Base-by-base conservation (phyloP, 2,888 invertebrate species). In the Hydropsyche betteni region DNA sequence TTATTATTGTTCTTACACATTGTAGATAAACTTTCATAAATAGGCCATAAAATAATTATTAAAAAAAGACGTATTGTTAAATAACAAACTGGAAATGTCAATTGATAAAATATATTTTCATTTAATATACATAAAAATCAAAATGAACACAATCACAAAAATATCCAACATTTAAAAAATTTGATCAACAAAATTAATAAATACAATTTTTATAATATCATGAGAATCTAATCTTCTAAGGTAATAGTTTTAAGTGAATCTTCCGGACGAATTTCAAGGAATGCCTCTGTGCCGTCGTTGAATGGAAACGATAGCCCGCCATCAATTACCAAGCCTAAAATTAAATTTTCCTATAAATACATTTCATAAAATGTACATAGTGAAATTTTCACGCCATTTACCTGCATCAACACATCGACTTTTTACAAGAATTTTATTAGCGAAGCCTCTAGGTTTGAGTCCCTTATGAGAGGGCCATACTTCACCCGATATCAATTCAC, bases 241-340 rank as follows among this genome's bases (percentile, higher is more conserved):
- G 82, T 81, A 77, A 95, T 91, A 2, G 97, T 97, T 83, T 94
- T 89, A 0, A 99, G 87, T 0, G 95, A 92, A 84, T 99, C 98
- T 83, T 96, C 93, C 0, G 95, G 94, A 80, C 91, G 88, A 38
- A 94, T 91, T 85, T 97, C 95, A 12, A 99, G 85, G 7, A 92
- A 84, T 0, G 95, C 98, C 79, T 93, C 90, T 0, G 97, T 93
- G 1, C 99, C 99, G 83, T 97, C 96, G 85, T 98, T 98, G 85
- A 99, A 99, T 0, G 93, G 91, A 83, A 95, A 96, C 0, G 95
- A 95, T 14, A 97, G 92, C 79, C 97, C 96, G 36, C 99, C 99
- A 84, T 99, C 99, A 33, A 99, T 91, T 0, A 99, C 98, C 16
- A 99, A 86, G 83, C 94, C 93, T 90, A 82, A 0, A 16, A 14